Evolutionary conservation across 2,113 vertebrate genomes (phyloP), one percentile per base, ranked within the genome.

Genomic region (Notothenia rossii): DNA sequence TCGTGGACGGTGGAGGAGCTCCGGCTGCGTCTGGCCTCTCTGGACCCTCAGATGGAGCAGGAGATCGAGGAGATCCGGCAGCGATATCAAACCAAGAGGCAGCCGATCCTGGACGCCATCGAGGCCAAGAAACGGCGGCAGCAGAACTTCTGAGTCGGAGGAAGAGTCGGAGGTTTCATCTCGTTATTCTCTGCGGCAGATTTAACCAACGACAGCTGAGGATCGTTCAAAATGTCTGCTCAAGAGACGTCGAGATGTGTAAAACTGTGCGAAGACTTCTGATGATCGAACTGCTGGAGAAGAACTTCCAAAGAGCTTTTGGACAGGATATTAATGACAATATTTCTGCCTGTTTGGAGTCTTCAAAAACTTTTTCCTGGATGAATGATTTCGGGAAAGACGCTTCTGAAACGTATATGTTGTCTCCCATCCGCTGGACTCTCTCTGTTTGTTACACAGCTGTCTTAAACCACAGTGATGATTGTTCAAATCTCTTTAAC

Each of bases 21-120:
- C 1, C 95, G 95, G 81, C 88, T 91, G 80, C 92, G 95, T 70
- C 95, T 99, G 1, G 88, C 93, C 7, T 96, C 97, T 12, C 95
- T 99, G 40, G 97, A 98, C 86, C 98, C 98, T 77, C 97, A 98
- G 95, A 99, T 99, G 98, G 97, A 98, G 91, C 97, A 96, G 91
- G 98, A 99, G 92, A 98, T 99, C 2, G 96, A 98, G 91, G 97
- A 98, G 90, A 98, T 99, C 64, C 96, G 93, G 3, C 97, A 97
- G 93, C 96, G 97, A 71, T 98, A 99, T 92, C 97, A 97, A 46
- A 94, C 97, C 0, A 98, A 99, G 93, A 93, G 97, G 43, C 96
- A 97, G 92, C 97, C 97, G 0, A 99, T 99, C 93, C 93, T 98
- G 17, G 98, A 99, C 0, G 97, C 97, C 88, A 99, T 98, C 0